Evolutionary conservation across 2,797 vertebrate species (phyloP).

Genomic region (Sebastes glaucus): DNA sequence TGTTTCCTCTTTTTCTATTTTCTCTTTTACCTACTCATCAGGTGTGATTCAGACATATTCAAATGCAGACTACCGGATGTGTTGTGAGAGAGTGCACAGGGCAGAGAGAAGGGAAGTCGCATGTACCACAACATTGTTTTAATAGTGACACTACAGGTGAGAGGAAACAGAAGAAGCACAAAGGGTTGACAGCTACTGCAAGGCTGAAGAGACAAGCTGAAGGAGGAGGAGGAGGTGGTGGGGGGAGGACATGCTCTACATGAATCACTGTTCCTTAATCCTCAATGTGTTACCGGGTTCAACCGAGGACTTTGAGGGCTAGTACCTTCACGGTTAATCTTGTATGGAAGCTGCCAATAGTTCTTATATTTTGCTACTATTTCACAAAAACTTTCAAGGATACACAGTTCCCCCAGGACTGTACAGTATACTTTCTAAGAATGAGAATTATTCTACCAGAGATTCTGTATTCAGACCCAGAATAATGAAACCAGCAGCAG

Average conservation of each 20-base stretch:
- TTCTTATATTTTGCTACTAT: background rate
- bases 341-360: background rate
- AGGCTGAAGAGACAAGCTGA: background rate
- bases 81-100: background rate
- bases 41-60: background rate
- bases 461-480: background rate
- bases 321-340: background rate
- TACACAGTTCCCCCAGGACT: background rate
- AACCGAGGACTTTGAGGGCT: background rate
- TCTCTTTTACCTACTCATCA: background rate
- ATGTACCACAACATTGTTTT: slow-evolving; percentile 1
- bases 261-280: slow-evolving; percentile 9
- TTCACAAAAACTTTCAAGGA: background rate
- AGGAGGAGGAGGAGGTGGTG: background rate
- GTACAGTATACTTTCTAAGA: background rate
- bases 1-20: background rate
- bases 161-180: slow-evolving; percentile 20
- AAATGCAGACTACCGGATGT: slow-evolving; percentile 3
- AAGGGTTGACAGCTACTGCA: background rate
- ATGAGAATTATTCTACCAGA: background rate
- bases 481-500: background rate
- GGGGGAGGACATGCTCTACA: background rate
- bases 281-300: background rate
- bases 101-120: background rate
- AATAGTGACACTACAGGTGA: slow-evolving; percentile 16